Evolutionary conservation across 2,888 invertebrate genomes (phyloP).

Genomic region (Griposia aprilina): DNA sequence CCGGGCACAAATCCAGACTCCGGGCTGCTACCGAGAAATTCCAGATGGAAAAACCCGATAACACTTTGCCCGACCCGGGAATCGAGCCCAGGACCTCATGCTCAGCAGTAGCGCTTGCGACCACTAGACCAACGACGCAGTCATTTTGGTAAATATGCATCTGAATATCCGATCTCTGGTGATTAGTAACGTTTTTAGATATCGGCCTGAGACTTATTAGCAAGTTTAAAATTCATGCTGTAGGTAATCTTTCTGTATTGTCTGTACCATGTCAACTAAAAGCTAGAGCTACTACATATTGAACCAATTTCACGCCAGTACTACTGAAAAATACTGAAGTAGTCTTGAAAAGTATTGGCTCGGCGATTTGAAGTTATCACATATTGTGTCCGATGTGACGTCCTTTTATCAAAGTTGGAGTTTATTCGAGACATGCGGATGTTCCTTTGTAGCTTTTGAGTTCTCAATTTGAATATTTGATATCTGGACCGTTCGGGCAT

Average conservation of each 20-base stretch:
- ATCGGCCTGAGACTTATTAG: too few relatives aligned
- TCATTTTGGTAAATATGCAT: too few relatives aligned
- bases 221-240: not conserved
- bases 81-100: too few relatives aligned
- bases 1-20: too few relatives aligned
- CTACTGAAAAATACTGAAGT: constrained; percentile 60
- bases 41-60: too few relatives aligned
- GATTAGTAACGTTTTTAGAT: too few relatives aligned
- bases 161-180: too few relatives aligned
- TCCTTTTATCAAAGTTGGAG: constrained; percentile 38
- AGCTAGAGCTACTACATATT: constrained; percentile 58
- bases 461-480: not conserved
- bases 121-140: too few relatives aligned
- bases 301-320: constrained; percentile 63
- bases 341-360: constrained; percentile 49
- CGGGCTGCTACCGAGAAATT: too few relatives aligned
- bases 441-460: not conserved
- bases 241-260: constrained; percentile 17
- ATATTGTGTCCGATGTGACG: constrained; percentile 48
- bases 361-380: constrained; percentile 52
- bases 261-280: constrained; percentile 12
- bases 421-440: constrained; percentile 1
- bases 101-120: too few relatives aligned
- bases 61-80: too few relatives aligned
- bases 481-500: not conserved